Evolutionary conservation across 2,888 invertebrate genomes (phyloP).

Genomic region (Caenorhabditis sinica): DNA sequence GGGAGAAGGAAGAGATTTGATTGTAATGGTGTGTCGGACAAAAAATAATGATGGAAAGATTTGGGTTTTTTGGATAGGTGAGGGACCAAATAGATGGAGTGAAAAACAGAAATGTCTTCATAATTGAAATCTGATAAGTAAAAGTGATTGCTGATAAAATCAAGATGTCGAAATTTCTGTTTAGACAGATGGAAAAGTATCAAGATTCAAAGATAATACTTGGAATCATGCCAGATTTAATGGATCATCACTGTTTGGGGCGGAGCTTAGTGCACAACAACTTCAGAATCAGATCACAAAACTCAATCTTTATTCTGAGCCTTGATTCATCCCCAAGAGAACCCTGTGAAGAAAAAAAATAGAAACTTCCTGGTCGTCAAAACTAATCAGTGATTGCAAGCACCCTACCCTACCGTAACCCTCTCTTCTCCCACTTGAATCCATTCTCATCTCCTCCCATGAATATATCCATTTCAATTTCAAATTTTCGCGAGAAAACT

Average conservation of each 20-base stretch:
- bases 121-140: no score
- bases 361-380: not conserved
- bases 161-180: no score
- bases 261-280: not conserved
- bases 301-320: not conserved
- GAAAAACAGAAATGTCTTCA: not conserved
- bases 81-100: not conserved
- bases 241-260: not conserved
- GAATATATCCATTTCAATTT: not conserved
- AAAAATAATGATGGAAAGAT: no score
- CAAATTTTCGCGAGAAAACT: not conserved
- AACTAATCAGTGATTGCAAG: not conserved
- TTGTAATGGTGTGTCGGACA: slow-evolving; percentile 19
- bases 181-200: no score
- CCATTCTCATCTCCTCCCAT: no score
- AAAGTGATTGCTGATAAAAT: no score
- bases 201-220: no score
- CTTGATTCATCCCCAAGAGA: no score
- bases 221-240: no score
- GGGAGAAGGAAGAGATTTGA: not conserved
- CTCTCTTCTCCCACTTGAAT: not conserved
- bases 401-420: not conserved
- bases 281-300: not conserved
- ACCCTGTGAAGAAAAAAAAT: no score
- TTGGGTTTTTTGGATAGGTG: not conserved